Base-by-base conservation (phyloP, 2,797 vertebrate genomes). In the Manis javanica region DNA sequence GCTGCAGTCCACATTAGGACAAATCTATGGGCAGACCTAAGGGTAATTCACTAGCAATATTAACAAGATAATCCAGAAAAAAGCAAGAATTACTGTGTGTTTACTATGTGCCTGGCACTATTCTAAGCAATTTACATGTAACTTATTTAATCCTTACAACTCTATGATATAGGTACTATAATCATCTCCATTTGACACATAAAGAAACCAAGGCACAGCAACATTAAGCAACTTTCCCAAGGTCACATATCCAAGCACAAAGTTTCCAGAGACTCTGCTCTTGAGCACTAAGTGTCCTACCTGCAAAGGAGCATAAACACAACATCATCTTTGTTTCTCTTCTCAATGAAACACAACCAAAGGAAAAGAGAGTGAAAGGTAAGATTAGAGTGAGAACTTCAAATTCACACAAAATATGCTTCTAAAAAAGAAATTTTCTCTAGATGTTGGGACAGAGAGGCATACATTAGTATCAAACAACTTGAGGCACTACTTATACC, bases 61-160 rank as follows among this genome's bases (percentile, higher is more conserved):
- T 88, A 93, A 57, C 59, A 95, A 61, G 34, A 77, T 49, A 74
- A 95, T 51, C 42, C 31, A 19, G 86, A 63, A 57, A 75, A 49
- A 2, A 93, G 21, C 34, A 37, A 89, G 91, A 77, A 59, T 24
- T 19, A 64, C 34, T 78, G 26, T 42, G 26, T 39, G 23, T 14
- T 89, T 78, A 66, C 14, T 81, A 26, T 2, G 6, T 37, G 49
- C n/a, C 72, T 61, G n/a, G 49, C 26, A 75, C 39, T 83, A n/a
- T 24, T 84, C 66, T 92, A 89, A 57, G 31, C 31, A 69, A 18
- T 69, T 59, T 75, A 29, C 13, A 16, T 49, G 39, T 21, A 94
- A 63, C 16, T 95, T 51, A 13, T 39, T 63, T 61, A 82, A 74
- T 89, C 34, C 46, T 66, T 24, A 1, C 15, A 78, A 71, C 14